These are phyloP conservation scores for Macheiramphus alcinus DNA, from an alignment of 2,113 vertebrate genomes.

Conservation along the genomic window DNA sequence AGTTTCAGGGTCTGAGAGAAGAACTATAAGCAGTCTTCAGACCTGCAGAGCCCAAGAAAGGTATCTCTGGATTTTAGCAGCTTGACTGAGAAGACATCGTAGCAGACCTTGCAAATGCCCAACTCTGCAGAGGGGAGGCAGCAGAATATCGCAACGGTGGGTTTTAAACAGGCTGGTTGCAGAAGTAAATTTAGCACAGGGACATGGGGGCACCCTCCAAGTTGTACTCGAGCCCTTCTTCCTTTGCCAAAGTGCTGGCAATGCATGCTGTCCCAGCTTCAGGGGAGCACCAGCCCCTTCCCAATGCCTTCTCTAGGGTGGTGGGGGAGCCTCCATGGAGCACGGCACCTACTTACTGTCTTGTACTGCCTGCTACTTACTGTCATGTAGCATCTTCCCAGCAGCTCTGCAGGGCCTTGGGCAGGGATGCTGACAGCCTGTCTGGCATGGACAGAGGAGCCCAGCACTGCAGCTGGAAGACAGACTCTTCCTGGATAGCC, in stretches of 20 bases:
- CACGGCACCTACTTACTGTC: neutral
- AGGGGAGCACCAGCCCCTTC: neutral
- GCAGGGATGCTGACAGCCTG: neutral
- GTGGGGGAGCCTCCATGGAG: neutral
- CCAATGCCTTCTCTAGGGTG: neutral
- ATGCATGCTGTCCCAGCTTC: neutral
- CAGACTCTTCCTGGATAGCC: neutral
- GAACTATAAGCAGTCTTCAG: neutral
- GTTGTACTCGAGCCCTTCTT: neutral
- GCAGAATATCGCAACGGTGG: neutral
- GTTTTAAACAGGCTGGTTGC: neutral
- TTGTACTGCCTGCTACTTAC: neutral
- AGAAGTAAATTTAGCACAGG: neutral
- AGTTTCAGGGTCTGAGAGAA: neutral
- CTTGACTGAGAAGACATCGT: neutral
- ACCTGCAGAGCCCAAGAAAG: neutral
- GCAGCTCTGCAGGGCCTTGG: neutral
- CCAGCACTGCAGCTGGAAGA: neutral
- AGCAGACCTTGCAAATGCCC: neutral
- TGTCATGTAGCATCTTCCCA: fast-evolving
- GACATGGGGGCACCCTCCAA: neutral
- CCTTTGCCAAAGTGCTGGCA: neutral
- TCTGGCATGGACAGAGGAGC: neutral
- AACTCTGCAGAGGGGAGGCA: neutral
- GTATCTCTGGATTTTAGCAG: neutral